Conservation (phyloP, 1,140 invertebrate genomes). For the Acromyrmex charruanus region DNA sequence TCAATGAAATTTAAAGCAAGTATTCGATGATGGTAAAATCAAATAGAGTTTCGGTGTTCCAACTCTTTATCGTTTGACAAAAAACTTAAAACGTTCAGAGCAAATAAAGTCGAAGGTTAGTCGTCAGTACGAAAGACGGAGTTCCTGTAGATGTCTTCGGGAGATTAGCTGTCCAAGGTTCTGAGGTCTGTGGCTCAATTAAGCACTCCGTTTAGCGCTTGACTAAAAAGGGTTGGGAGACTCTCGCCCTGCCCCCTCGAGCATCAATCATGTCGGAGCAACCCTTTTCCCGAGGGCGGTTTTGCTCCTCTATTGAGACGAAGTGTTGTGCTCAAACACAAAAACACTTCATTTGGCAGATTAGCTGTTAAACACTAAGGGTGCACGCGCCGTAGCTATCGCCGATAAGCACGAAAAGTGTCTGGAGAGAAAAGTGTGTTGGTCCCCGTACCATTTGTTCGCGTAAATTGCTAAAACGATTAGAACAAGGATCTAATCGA, state of each 20-base stretch:
- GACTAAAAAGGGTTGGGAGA: constrained; percentile 83
- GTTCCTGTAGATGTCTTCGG: constrained; percentile 72
- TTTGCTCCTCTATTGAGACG: constrained; percentile 85
- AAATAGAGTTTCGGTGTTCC: constrained; percentile 17
- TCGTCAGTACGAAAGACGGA: constrained; percentile 55
- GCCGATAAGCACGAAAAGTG: constrained; percentile 57
- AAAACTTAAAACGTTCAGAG: constrained; percentile 34
- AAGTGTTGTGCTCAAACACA: constrained; percentile 87
- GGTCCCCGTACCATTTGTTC: constrained; percentile 35
- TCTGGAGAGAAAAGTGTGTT: constrained; percentile 60
- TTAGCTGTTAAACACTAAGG: constrained; percentile 86
- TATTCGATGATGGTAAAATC: background rate
- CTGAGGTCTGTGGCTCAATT: constrained; percentile 86
- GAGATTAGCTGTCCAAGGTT: constrained; percentile 85
- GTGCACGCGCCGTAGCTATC: constrained; percentile 65
- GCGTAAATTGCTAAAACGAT: constrained; percentile 63
- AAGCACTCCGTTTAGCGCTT: constrained; percentile 84
- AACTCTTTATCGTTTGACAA: constrained; percentile 19
- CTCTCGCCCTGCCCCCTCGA: constrained; percentile 80
- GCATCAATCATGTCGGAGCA: constrained; percentile 86
- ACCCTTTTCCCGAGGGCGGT: constrained; percentile 86
- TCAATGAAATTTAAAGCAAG: background rate
- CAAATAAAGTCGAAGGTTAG: constrained; percentile 28
- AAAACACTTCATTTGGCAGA: constrained; percentile 87
- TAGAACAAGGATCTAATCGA: constrained; percentile 56